Evolutionary conservation across 2,888 invertebrate species (phyloP), one percentile per base, ranked within the genome.

Genomic region (Agrotis puta): DNA sequence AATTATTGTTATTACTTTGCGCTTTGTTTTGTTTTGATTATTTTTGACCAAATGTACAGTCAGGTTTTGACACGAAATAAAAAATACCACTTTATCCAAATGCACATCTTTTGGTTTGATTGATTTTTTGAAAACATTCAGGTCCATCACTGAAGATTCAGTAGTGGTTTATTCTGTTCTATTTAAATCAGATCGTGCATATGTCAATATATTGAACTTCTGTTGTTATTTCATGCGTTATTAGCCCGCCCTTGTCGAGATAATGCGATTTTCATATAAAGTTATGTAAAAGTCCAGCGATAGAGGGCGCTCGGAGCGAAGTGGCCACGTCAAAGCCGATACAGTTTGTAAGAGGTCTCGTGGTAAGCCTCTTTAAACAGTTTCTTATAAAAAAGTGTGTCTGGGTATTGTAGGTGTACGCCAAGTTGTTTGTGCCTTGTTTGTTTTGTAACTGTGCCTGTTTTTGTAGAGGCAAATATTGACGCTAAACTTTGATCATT

Each of bases 251-350:
- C 56, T 78, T 64, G 63, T 74, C 71, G 72, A 85, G 87, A 86
- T 91, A 92, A 92, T 88, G 86, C 82, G 87, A 89, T 92, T 91
- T 90, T 89, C 89, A 89, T 89, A 91, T 84, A 91, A 88, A 90
- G 87, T 90, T 91, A 92, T 91, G 92, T 89, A 91, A 92, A 91
- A 89, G 87, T 74, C 79, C 67, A 57, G 72, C 80, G 77, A 77
- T 79, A 83, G 78, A 85, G 84, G 76, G 77, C 81, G 86, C 85
- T 90, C 88, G 90, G 88, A 88, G 80, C 79, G 79, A 80, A 81
- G 82, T 79, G 72, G 48, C 67, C 75, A 74, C 63, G 59, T 63
- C 82, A 82, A 81, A 85, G 81, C 80, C 82, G 77, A 84, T 83
- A 81, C 81, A 74, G 80, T 83, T 83, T 85, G 79, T 81, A 85